These are phyloP conservation scores for Myocastor coypus DNA, from an alignment of 2,113 vertebrate species.

Conservation along the genomic window DNA sequence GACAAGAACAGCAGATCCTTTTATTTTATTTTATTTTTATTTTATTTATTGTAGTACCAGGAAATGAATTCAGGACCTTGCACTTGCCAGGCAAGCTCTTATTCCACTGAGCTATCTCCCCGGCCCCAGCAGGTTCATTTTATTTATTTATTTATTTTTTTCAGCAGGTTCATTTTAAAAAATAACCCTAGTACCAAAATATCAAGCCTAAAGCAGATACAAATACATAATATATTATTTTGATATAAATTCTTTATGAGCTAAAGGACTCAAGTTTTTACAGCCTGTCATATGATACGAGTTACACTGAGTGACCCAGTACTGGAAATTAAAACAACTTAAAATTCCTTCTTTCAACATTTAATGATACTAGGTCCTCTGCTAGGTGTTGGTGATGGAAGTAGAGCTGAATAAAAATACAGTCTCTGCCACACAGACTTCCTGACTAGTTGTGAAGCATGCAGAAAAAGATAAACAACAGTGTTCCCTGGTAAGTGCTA, in stretches of 20 bases:
- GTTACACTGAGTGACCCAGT: background rate
- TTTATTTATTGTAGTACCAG: background rate
- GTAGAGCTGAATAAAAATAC: background rate
- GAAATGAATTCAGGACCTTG: no score
- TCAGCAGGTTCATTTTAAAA: background rate
- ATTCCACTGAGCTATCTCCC: no score
- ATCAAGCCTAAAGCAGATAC: background rate
- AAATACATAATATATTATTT: slow-evolving; percentile 20
- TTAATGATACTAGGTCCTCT: background rate
- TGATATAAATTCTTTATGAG: slow-evolving; percentile 13
- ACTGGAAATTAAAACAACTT: slow-evolving; percentile 29
- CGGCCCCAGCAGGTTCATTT: background rate
- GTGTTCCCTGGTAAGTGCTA: background rate
- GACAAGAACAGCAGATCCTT: background rate
- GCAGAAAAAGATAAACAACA: background rate
- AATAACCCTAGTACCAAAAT: background rate
- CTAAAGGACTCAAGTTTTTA: slow-evolving; percentile 19
- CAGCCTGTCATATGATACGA: background rate
- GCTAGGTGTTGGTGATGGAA: background rate
- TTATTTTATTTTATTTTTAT: background rate
- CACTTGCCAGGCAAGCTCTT: no score
- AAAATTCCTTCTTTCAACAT: slow-evolving; percentile 46
- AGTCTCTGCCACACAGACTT: background rate
- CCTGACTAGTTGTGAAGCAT: background rate
- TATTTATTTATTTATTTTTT: no score